Base-by-base conservation (phyloP, 2,797 vertebrate species). In the Aldrovandia affinis region DNA sequence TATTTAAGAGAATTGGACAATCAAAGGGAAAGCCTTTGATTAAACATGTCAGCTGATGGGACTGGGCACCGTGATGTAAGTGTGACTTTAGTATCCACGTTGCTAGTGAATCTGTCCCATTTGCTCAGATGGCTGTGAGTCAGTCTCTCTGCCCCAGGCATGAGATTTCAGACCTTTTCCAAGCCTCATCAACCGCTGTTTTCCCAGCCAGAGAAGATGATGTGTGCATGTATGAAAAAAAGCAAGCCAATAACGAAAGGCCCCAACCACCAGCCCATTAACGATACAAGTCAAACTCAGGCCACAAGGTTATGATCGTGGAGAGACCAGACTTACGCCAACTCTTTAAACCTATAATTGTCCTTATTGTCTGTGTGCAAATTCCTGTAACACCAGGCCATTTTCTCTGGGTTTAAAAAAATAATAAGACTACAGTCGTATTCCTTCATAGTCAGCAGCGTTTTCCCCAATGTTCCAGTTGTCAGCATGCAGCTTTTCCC, bases 131-230 rank as follows among this genome's bases (percentile, higher is more conserved):
- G 42, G 25, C 42, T 77, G 42, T n/a, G 42, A 77, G 73, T 77
- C 73, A 77, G 22, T 7, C 42, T 47, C 20, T n/a, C 22, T n/a
- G 39, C 73, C 39, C 9, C 73, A n/a, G 73, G 73, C 73, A 15
- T 20, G 73, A 77, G 20, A 25, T 47, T 5, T 77, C 39, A 47
- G 22, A 25, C 73, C 39, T 47, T 65, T 44, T 47, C 73, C 22
- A 77, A 77, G 39, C 73, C 73, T 77, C 73, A 77, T n/a, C 73
- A 77, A 47, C 73, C 42, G 25, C 73, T n/a, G 42, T 77, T 77
- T 77, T 47, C 73, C 73, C 73, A 44, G 73, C 73, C 73, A 77
- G 42, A 47, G 39, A 77, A 25, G 25, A 77, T 44, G 39, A 77
- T 47, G 73, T 77, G 73, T n/a, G 73, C 42, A 12, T n/a, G 10